Percentiles rank a stretch among this genome's conserved stretches.
These are phyloP conservation scores for Adineta ricciae DNA, from an alignment of 2,888 invertebrate genomes.

Conservation along the genomic window DNA sequence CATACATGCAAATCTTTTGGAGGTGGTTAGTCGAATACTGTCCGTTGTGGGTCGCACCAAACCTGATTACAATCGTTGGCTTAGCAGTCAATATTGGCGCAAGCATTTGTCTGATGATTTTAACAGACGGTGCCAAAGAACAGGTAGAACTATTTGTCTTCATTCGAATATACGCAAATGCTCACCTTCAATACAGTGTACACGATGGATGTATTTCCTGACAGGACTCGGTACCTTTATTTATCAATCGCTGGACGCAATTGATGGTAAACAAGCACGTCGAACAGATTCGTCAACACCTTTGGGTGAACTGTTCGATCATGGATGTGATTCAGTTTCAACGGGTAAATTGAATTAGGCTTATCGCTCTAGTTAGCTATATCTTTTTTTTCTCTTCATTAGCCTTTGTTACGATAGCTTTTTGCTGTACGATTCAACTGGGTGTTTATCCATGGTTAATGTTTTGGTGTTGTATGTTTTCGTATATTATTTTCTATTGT, in stretches of 20 bases:
- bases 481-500: constrained; percentile 88
- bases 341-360: constrained; percentile 63
- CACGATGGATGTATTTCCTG: constrained; percentile 79
- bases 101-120: constrained; percentile 77
- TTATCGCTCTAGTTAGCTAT: constrained; percentile 17
- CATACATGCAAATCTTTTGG: constrained; percentile 88
- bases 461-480: constrained; percentile 87
- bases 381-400: constrained; percentile 40
- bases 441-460: constrained; percentile 84
- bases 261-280: constrained; percentile 96
- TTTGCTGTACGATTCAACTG: constrained; percentile 80
- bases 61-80: constrained; percentile 86
- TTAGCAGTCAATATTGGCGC: constrained; percentile 81
- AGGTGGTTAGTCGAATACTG: constrained; percentile 72
- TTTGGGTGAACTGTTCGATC: constrained; percentile 93
- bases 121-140: constrained; percentile 77
- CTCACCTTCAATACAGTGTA: constrained; percentile 56
- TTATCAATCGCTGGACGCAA: constrained; percentile 94
- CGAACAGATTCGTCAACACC: constrained; percentile 82
- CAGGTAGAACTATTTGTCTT: constrained; percentile 56
- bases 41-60: constrained; percentile 91
- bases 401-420: constrained; percentile 91
- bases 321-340: constrained; percentile 95
- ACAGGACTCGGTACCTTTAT: constrained; percentile 86
- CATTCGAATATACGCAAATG: too few relatives aligned